Conservation (phyloP, 2,113 vertebrate species). For the Ibidorhyncha struthersii region DNA sequence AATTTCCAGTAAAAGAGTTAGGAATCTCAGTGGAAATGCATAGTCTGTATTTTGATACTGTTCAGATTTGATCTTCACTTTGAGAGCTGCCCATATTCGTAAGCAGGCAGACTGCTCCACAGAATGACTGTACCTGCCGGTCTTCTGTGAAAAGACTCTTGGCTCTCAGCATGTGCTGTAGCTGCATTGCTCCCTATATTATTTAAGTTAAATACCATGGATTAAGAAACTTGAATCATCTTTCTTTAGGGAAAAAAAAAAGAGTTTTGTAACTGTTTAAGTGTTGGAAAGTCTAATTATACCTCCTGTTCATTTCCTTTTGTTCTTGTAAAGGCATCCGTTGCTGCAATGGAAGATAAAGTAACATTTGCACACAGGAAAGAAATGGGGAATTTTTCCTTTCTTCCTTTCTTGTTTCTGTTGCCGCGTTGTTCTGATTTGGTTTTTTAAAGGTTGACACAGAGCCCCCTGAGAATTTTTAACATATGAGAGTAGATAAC, state of each 20-base stretch:
- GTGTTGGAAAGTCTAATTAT: background rate
- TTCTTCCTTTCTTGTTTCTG: slow-evolving; percentile 17
- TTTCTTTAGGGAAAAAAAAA: background rate
- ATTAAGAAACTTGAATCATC: background rate
- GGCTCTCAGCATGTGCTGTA: background rate
- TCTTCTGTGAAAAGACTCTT: background rate
- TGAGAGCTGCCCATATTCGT: background rate
- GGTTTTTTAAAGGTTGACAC: slow-evolving; percentile 47
- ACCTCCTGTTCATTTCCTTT: background rate
- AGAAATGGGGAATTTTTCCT: background rate
- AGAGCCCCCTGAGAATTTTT: slow-evolving; percentile 47
- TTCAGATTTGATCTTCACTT: background rate
- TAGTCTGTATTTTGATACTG: background rate
- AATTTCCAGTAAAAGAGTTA: background rate
- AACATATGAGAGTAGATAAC: slow-evolving; percentile 54
- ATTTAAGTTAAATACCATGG: slow-evolving; percentile 1
- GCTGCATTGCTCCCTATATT: background rate
- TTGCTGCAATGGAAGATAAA: background rate
- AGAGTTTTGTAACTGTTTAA: background rate
- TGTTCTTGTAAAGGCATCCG: slow-evolving; percentile 2
- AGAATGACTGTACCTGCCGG: background rate
- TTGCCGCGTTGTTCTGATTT: slow-evolving; percentile 22
- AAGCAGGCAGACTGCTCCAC: background rate
- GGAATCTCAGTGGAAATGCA: background rate
- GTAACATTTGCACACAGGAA: slow-evolving; percentile 21